Evolutionary conservation across 2,113 vertebrate genomes (phyloP), one percentile per base, ranked within the genome.

Genomic region (Megaceryle maxima): DNA sequence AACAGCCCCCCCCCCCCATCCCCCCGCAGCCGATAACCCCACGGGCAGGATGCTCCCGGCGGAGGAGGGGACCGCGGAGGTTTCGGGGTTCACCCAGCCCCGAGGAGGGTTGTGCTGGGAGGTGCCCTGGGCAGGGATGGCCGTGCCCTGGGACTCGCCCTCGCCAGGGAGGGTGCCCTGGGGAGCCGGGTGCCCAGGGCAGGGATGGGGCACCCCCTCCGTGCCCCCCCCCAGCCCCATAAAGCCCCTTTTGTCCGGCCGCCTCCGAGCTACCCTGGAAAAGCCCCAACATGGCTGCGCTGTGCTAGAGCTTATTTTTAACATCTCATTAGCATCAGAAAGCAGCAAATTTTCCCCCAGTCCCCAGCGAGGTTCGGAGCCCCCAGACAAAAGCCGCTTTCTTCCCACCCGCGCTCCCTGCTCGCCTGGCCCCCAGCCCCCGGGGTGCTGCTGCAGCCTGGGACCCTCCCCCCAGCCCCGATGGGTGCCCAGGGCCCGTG

Each of bases 211-310:
- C 48, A 18, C 48, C 88, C 69, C 72, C 83, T 33, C 43, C 0
- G 35, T 13, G 28, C 56, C 41, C 92, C 89, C 77, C 20, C 12
- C 16, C 10, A 46, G 66, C 80, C 59, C 92, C 55, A 97, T 96
- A 98, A 97, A 97, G 96, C 73, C 89, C 95, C 91, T 94, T 94
- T 98, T 98, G 83, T 87, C 31, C 55, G 5, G 44, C 79, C 6
- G 41, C 41, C 79, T 77, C 81, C 11, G 15, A 67, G 60, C 64
- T 41, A 21, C 78, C 46, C 73, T 31, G 81, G 73, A 39, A 31
- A 67, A 79, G 62, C 72, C 69, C 62, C 62, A 83, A 74, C 62
- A 51, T 66, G 88, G 88, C 63, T 74, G 86, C 37, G 77, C 59
- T 43, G 64, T 51, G 74, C 77, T 63, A 16, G 26, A 68, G 84